Base-by-base conservation (phyloP, 2,888 invertebrate species). In the Theretra japonica region DNA sequence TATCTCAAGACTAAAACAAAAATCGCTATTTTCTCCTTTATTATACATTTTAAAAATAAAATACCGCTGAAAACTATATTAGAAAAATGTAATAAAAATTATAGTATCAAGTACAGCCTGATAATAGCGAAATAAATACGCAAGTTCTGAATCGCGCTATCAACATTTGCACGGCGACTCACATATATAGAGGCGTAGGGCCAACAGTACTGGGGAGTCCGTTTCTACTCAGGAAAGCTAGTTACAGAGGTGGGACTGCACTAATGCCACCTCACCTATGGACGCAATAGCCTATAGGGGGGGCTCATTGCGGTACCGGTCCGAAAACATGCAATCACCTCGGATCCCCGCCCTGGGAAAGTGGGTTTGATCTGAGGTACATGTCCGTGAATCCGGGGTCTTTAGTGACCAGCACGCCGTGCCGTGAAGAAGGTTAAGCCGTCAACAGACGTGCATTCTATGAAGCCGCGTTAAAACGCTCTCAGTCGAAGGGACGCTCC, bases 171-270 rank as follows among this genome's bases (percentile, higher is more conserved):
- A 0, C 8, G 1, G 17, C 11, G n/a, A 5, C 56, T 73, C 48
- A 75, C 72, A 72, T 77, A 77, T 6, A 75, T 76, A 75, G 21
- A 70, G 6, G 17, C 2, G 2, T 2, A 65, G 6, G 0, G 0
- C 0, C 7, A 0, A 0, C 0, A 0, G 0, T 3, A 4, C 0
- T 57, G 82, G 83, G 87, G 87, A 83, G 90, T 90, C 89, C 89
- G 82, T 87, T 89, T 88, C 90, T 89, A 90, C 89, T 76, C 88
- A 88, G 90, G 82, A 23, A 78, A 76, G 83, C 84, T 87, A 88
- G 86, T 70, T 75, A 75, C n/a, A 60, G 79, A 85, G 82, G 80
- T 81, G 82, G 84, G 85, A 79, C 89, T 88, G 82, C 78, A 11
- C 78, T 82, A 79, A 83, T 80, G 74, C 62, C 70, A 60, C 62